A percentile compares a stretch with the other conserved stretches of the same genome.
Evolutionary conservation across 2,888 invertebrate species (phyloP).

Genomic region (Glomeris marginata): DNA sequence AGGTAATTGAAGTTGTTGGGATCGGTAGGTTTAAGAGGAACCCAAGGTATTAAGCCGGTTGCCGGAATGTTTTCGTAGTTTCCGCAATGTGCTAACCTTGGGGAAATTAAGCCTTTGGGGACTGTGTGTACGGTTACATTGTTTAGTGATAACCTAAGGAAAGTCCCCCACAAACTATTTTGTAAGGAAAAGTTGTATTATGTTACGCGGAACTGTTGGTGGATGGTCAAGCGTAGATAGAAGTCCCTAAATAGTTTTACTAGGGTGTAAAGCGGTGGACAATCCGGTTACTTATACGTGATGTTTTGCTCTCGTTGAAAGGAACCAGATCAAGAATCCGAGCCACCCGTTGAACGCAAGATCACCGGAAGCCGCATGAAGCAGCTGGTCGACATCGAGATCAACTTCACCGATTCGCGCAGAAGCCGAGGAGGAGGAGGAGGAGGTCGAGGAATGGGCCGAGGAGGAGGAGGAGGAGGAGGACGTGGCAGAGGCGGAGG

Average conservation of each 20-base stretch:
- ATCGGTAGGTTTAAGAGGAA: neutral
- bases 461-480: constrained; percentile 30
- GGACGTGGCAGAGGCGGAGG: constrained; percentile 4
- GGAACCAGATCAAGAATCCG: constrained; percentile 13
- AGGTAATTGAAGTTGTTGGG: constrained; percentile 23
- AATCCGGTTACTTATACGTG: too few species aligned
- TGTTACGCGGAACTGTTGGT: too few species aligned
- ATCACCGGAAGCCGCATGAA: constrained; percentile 50
- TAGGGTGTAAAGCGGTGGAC: too few species aligned
- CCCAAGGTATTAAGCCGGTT: constrained; percentile 15
- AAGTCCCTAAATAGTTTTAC: too few species aligned
- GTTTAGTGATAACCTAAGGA: too few species aligned
- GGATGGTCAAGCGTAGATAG: too few species aligned
- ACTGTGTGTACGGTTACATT: constrained; percentile 5
- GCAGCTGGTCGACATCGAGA: constrained; percentile 70
- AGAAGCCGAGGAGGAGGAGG: constrained; percentile 46
- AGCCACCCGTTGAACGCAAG: too few species aligned
- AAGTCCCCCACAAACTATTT: too few species aligned
- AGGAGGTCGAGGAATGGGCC: constrained; percentile 28
- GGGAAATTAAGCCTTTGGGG: constrained; percentile 7
- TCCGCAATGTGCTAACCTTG: constrained; percentile 11
- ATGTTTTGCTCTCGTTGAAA: constrained; percentile 14
- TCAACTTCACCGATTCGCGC: constrained; percentile 66
- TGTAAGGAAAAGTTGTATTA: neutral
- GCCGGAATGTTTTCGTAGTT: neutral